These are phyloP conservation scores for Xenopus borealis DNA, from an alignment of 2,113 vertebrate genomes.

Conservation along the genomic window DNA sequence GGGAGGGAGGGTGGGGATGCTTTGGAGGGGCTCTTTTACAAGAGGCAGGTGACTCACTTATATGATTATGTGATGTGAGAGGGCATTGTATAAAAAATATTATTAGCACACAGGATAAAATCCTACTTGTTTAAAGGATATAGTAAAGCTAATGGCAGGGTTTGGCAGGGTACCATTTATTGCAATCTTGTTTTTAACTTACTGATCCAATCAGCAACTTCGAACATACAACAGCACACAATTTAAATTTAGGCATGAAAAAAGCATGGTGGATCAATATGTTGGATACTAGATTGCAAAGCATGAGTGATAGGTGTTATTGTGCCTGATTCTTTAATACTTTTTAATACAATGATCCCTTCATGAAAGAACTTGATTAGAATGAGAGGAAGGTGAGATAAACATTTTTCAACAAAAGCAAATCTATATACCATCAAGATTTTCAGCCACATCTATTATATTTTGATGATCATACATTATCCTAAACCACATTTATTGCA, in stretches of 20 bases:
- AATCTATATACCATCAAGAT: not conserved
- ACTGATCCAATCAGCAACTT: slow-evolving; percentile 35
- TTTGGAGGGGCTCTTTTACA: too few relatives aligned
- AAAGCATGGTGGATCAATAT: slow-evolving; percentile 28
- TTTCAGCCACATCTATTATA: not conserved
- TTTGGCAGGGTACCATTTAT: slow-evolving; percentile 13
- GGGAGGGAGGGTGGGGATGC: too few relatives aligned
- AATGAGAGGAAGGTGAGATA: not conserved
- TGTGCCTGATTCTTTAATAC: slow-evolving; percentile 26
- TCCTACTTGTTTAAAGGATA: too few relatives aligned
- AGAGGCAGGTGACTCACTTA: too few relatives aligned
- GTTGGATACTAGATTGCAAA: slow-evolving; percentile 19
- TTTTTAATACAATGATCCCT: slow-evolving; percentile 33
- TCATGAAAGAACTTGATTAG: slow-evolving; percentile 15
- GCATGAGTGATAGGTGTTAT: slow-evolving; percentile 31
- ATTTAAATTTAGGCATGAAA: slow-evolving; percentile 39
- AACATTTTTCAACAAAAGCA: not conserved
- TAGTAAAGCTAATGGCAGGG: not conserved
- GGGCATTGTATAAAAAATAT: too few relatives aligned
- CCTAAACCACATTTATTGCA: too few relatives aligned
- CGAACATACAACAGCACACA: slow-evolving; percentile 23
- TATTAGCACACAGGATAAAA: too few relatives aligned
- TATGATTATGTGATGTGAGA: too few relatives aligned
- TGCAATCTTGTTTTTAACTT: slow-evolving; percentile 11
- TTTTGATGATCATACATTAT: too few relatives aligned